Evolutionary conservation across 2,797 vertebrate species (phyloP), one percentile per base, ranked within the genome.

Genomic region (Melanotaenia pygmaea): DNA sequence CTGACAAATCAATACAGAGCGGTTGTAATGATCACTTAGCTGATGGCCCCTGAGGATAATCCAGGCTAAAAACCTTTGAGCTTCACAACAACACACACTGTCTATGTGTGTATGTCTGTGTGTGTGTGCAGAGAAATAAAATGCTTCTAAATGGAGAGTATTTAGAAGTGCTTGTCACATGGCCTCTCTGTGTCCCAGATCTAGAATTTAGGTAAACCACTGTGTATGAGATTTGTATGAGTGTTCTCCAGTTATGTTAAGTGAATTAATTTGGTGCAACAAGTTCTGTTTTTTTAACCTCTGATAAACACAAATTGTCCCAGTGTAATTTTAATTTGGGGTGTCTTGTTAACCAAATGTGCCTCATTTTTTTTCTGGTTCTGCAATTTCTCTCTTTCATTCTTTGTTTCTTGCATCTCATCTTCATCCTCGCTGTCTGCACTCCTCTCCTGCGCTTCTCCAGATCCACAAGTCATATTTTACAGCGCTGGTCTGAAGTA

Each of bases 1-100:
- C 61, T 81, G 72, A 75, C 32, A 45, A 72, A 87, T 89, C 85
- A 81, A 86, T 84, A 59, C 35, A 47, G 77, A 81, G 79, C 71
- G 77, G 76, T 76, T 82, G 80, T 70, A 83, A 72, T 70, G 78
- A 81, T 64, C 70, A 71, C 70, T 70, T 60, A 74, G 58, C 54
- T 45, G 38, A 16, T 54, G 57, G 68, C 72, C 80, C 62, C 37
- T 45, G 80, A 77, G 80, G 87, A 86, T 86, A 83, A 88, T 88
- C 80, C 61, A 50, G 65, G 4, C 72, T 80, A 65, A 86, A 88
- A 83, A 78, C 72, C 77, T 56, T 61, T 45, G 50, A 37, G 75
- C 66, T 61, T 66, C 50, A 76, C 70, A 84, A 82, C 79, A 76
- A 67, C 74, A 68, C 20, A 22, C 3, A 22, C 32, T 62, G 24